A percentile compares a stretch with the other conserved stretches of the same genome.
Evolutionary conservation across 2,797 vertebrate species (phyloP).

Genomic region (Phrynocephalus guinanensis): DNA sequence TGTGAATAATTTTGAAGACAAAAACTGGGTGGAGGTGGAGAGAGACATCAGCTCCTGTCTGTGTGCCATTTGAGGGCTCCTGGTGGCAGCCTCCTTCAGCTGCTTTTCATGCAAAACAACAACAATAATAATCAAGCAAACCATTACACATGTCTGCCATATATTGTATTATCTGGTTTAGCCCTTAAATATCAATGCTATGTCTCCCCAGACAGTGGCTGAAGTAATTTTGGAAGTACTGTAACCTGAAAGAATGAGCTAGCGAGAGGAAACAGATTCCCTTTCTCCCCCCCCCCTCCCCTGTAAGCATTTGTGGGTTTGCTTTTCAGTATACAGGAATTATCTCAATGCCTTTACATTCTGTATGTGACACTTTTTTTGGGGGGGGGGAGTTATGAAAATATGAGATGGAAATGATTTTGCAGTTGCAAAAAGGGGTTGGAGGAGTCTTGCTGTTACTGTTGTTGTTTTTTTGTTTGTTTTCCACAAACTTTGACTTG

Average conservation of each 20-base stretch:
- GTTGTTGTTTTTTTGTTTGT: not conserved
- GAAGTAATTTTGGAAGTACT: not conserved
- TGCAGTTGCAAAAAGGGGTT: constrained; percentile 39
- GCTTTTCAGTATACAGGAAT: constrained; percentile 37
- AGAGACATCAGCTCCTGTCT: not conserved
- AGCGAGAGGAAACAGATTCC: constrained; percentile 34
- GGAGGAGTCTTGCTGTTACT: not conserved
- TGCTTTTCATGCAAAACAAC: too few relatives aligned
- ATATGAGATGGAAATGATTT: constrained; percentile 42
- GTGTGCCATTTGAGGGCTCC: not conserved
- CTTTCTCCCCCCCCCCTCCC: constrained; percentile 50
- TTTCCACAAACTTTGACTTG: not conserved
- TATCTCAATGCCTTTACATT: constrained; percentile 52
- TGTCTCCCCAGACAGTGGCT: not conserved
- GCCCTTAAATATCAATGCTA: not conserved
- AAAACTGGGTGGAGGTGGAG: not conserved
- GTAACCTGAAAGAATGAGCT: not conserved
- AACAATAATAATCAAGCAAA: not conserved
- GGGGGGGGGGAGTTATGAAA: constrained; percentile 32
- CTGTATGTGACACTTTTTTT: constrained; percentile 33
- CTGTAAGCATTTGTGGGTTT: constrained; percentile 31
- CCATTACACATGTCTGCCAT: not conserved
- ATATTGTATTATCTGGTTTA: not conserved
- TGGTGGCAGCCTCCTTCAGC: not conserved
- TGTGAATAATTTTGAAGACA: not conserved